Conservation (phyloP, 2,113 vertebrate genomes). For the Ceyx melanurus region DNA sequence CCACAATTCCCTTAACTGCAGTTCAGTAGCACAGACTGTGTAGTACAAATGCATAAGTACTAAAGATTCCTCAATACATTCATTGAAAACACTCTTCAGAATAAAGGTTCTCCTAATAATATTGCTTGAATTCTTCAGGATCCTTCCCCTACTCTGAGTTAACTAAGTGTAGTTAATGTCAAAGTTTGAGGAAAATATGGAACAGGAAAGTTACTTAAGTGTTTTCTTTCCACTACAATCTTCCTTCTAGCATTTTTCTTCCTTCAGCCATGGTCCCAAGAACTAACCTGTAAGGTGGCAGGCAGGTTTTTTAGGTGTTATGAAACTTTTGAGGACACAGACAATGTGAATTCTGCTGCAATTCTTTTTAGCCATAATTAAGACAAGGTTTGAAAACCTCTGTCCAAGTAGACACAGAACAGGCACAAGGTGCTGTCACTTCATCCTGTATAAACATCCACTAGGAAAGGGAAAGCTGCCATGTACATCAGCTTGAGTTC, state of each 20-base stretch:
- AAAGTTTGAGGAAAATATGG: neutral
- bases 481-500: neutral
- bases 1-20: neutral
- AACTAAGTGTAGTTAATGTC: neutral
- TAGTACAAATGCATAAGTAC: neutral
- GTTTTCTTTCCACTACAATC: neutral
- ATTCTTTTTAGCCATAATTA: neutral
- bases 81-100: neutral
- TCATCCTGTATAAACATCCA: neutral
- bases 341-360: neutral
- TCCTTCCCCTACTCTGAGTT: neutral
- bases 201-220: neutral
- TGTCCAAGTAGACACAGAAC: neutral
- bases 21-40: neutral
- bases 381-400: neutral
- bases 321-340: neutral
- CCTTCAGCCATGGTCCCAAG: neutral
- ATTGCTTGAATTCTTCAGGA: neutral
- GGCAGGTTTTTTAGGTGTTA: neutral
- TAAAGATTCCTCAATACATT: neutral
- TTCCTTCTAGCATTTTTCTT: neutral
- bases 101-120: neutral
- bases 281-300: neutral
- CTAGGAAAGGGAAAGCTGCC: neutral
- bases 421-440: too few species aligned